Conservation (phyloP, 2,113 vertebrate species). For the Illadopsis cleaveri region DNA sequence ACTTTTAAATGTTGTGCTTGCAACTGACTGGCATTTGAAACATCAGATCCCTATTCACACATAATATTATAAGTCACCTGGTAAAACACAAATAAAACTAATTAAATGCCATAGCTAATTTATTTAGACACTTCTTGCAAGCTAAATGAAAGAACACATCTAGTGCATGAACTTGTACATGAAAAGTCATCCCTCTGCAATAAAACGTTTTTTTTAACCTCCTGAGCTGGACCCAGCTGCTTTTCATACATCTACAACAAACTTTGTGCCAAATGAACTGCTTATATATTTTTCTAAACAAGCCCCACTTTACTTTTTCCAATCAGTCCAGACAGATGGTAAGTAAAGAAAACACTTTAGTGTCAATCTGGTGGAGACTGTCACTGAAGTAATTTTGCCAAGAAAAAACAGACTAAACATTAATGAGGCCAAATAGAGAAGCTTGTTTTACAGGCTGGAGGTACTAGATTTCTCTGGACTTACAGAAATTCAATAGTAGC, state of each 20-base stretch:
- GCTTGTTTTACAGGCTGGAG: conserved; percentile 64
- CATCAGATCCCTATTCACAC: not conserved
- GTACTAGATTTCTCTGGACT: conserved; percentile 59
- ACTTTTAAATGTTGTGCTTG: not conserved
- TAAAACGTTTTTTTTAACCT: conserved; percentile 11
- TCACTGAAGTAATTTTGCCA: conserved; percentile 72
- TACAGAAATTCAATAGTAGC: conserved; percentile 44
- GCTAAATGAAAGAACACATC: conserved; percentile 18
- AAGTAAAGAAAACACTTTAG: conserved; percentile 76
- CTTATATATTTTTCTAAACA: conserved; percentile 65
- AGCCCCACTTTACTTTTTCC: conserved; percentile 63
- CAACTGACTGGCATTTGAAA: not conserved
- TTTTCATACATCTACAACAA: conserved; percentile 51
- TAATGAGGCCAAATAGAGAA: conserved; percentile 73
- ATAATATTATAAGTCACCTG: not conserved
- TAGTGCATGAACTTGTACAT: conserved; percentile 11
- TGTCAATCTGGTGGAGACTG: conserved; percentile 72
- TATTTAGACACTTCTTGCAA: conserved; percentile 32
- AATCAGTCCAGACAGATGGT: conserved; percentile 76
- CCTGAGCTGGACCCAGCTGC: conserved; percentile 11
- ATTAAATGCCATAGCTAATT: conserved; percentile 36
- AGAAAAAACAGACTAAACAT: conserved; percentile 79
- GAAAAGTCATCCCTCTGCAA: conserved; percentile 36
- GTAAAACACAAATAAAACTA: conserved; percentile 41
- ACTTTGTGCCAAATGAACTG: conserved; percentile 42